Evolutionary conservation across 2,888 invertebrate species (phyloP), one percentile per base, ranked within the genome.

Genomic region (Campoplex capitator): DNA sequence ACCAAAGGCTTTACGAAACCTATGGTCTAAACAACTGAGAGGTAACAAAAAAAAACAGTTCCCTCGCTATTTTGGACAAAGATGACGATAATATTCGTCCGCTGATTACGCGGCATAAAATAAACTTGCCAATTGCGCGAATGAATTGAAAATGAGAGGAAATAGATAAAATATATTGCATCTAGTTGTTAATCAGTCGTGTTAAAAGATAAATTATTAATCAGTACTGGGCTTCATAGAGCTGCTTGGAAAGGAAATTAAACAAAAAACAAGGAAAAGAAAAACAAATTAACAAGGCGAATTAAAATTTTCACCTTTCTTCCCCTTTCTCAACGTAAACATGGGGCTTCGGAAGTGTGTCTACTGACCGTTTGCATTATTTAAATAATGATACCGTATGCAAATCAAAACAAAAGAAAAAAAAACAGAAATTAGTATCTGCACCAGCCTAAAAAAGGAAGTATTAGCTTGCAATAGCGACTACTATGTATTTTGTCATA

Each of bases 1-100:
- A 92, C 92, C 92, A 92, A 92, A 93, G 92, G 93, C 90, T 92
- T 88, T 88, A 87, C 88, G 89, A 82, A 91, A 89, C 88, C 89
- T 90, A 87, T 85, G 91, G 91, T 92, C 88, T 89, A 91, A 89
- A 88, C 80, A 78, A 54, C 38, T 38, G 51, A 84, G 54, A 84
- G 68, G 67, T 80, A 51, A 75, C 73, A 71, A 70, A 48, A 48
- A 45, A 75, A 83, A 74, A 81, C 71, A 38, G 79, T 75, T 77
- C 84, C 88, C 88, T 86, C 86, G 83, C 81, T 84, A 70, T 70
- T 83, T 73, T 73, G 71, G 81, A 88, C 88, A 85, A 71, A 86
- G 87, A 84, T 89, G 88, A 89, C 84, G 84, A 87, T 76, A 74
- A 78, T 84, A 83, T 84, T 81, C 84, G 74, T 86, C 38, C 73